A percentile compares a stretch with the other conserved stretches of the same genome.
Evolutionary conservation across 2,888 invertebrate genomes (phyloP).

Genomic region (Dicycla oo): DNA sequence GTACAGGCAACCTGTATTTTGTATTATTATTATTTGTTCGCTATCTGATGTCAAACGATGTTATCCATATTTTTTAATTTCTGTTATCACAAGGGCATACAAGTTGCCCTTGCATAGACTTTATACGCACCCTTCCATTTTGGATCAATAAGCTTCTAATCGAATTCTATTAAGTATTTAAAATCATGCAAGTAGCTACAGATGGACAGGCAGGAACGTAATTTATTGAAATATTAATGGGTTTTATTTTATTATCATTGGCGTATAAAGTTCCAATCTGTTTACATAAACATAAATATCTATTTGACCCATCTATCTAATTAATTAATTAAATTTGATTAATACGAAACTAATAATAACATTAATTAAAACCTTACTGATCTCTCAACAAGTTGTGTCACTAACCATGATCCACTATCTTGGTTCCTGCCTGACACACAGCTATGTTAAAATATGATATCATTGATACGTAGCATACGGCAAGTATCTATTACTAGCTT

Average conservation of each 20-base stretch:
- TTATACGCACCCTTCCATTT: conserved; percentile 12
- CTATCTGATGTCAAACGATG: conserved; percentile 37
- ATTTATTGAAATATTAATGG: conserved; percentile 26
- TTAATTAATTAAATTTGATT: conserved; percentile 54
- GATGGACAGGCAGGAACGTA: not conserved
- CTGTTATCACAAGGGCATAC: conserved; percentile 42
- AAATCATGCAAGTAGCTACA: conserved; percentile 7
- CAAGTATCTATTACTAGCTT: conserved; percentile 20
- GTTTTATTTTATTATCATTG: conserved; percentile 32
- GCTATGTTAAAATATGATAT: conserved; percentile 52
- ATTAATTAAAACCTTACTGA: conserved; percentile 57
- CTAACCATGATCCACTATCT: conserved; percentile 54
- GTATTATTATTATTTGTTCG: conserved; percentile 19
- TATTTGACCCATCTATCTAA: conserved; percentile 41
- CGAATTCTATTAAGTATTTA: conserved; percentile 1
- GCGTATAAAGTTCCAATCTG: conserved; percentile 23
- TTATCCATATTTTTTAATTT: conserved; percentile 41
- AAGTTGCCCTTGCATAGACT: conserved; percentile 21
- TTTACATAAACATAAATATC: conserved; percentile 42
- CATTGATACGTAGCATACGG: conserved; percentile 30
- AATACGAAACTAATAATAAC: conserved; percentile 51
- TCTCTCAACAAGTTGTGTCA: conserved; percentile 45
- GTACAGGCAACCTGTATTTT: conserved; percentile 8
- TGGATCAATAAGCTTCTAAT: conserved; percentile 13
- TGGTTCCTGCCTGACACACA: conserved; percentile 19